These are phyloP conservation scores for Melozone crissalis DNA, from an alignment of 2,113 vertebrate genomes.

Conservation along the genomic window DNA sequence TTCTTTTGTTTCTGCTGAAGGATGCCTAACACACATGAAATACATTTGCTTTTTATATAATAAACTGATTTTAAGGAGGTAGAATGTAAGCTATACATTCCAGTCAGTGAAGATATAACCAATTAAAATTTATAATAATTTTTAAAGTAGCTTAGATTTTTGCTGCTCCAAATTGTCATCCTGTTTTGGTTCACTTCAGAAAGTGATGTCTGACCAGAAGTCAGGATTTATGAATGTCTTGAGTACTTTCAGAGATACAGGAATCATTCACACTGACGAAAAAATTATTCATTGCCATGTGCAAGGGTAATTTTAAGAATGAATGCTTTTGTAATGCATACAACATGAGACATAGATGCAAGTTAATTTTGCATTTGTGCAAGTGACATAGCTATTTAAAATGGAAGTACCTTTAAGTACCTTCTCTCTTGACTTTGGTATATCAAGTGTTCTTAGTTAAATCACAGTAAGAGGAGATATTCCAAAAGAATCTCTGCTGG, in stretches of 20 bases:
- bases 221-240: neutral
- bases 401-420: neutral
- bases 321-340: neutral
- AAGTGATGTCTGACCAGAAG: neutral
- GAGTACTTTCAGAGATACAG: neutral
- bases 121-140: neutral
- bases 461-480: neutral
- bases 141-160: neutral
- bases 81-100: neutral
- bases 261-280: neutral
- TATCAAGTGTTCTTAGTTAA: neutral
- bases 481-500: neutral
- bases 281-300: neutral
- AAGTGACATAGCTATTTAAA: neutral
- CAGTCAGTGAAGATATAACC: neutral
- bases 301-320: neutral
- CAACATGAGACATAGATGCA: neutral
- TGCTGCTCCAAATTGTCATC: neutral
- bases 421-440: neutral
- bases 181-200: neutral
- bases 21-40: neutral
- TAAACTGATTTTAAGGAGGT: neutral
- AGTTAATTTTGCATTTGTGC: neutral
- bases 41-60: neutral
- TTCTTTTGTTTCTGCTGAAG: neutral